These are phyloP conservation scores for Erethizon dorsatum DNA, from an alignment of 2,797 vertebrate species.

Conservation along the genomic window DNA sequence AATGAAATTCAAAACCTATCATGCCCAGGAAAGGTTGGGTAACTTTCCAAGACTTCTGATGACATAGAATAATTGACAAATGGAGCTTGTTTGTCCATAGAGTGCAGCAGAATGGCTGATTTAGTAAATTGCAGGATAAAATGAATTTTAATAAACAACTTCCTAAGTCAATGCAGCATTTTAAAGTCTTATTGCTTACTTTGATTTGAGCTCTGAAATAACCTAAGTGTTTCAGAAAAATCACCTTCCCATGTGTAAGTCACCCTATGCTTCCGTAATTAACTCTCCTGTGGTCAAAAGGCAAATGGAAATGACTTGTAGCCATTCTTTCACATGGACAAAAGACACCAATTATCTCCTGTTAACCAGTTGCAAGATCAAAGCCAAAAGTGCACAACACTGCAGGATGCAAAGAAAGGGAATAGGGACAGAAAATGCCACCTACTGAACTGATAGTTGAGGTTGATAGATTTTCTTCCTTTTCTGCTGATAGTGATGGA, in stretches of 20 bases:
- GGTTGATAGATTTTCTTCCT: background rate
- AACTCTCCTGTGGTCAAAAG: constrained; percentile 56
- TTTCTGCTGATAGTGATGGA: background rate
- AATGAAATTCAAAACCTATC: constrained; percentile 75
- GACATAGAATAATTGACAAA: constrained; percentile 73
- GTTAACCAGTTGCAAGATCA: constrained; percentile 40
- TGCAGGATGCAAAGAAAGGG: background rate
- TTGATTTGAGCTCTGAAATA: constrained; percentile 74
- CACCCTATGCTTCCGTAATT: constrained; percentile 20
- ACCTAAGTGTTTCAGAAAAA: constrained; percentile 36
- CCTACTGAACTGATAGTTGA: background rate
- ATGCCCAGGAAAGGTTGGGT: constrained; percentile 64
- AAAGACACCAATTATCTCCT: constrained; percentile 14
- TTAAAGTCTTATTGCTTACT: constrained; percentile 77
- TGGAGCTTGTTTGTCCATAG: constrained; percentile 46
- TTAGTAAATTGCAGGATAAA: constrained; percentile 77
- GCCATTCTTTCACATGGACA: background rate
- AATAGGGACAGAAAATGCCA: background rate
- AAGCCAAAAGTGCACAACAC: background rate
- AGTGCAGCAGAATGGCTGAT: background rate
- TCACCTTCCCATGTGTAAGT: background rate
- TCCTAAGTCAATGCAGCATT: constrained; percentile 77
- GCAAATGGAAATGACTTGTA: constrained; percentile 42
- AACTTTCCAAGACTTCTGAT: constrained; percentile 76
- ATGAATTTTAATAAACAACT: constrained; percentile 81